Conservation (phyloP, 1,140 invertebrate species). For the Bombus pascuorum region DNA sequence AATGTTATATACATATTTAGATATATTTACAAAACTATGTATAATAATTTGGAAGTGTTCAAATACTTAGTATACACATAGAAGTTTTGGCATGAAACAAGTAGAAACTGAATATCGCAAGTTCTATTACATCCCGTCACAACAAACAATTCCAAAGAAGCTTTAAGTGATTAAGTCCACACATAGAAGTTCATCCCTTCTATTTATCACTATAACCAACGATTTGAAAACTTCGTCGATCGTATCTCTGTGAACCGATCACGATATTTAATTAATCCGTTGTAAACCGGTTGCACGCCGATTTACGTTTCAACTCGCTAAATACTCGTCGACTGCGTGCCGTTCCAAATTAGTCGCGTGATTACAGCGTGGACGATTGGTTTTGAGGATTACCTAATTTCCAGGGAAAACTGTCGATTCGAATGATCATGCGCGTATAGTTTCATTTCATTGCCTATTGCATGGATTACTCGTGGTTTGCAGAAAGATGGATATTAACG, state of each 20-base stretch:
- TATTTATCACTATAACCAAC: background rate
- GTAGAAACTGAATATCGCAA: too few species aligned
- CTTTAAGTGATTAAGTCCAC: too few species aligned
- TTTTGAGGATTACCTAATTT: slow-evolving; percentile 12
- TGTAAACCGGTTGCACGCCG: slow-evolving; percentile 6
- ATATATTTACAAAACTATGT: too few species aligned
- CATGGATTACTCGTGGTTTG: background rate
- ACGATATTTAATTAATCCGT: slow-evolving; percentile 28
- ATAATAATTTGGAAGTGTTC: too few species aligned
- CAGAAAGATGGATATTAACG: background rate
- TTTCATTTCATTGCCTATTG: background rate
- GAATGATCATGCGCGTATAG: background rate
- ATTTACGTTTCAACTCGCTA: slow-evolving; percentile 3
- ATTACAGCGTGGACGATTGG: slow-evolving; percentile 7
- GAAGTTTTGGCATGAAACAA: too few species aligned
- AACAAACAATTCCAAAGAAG: too few species aligned
- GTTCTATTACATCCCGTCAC: too few species aligned
- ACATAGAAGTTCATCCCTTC: too few species aligned
- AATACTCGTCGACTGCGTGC: background rate
- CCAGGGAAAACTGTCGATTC: background rate
- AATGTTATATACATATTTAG: too few species aligned
- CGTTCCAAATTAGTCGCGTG: background rate
- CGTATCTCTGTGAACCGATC: background rate
- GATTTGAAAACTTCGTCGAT: background rate
- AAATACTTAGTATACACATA: too few species aligned